A percentile compares a stretch with the other conserved stretches of the same genome.
Conservation (phyloP, 2,113 vertebrate genomes). For the Ammospiza caudacuta region DNA sequence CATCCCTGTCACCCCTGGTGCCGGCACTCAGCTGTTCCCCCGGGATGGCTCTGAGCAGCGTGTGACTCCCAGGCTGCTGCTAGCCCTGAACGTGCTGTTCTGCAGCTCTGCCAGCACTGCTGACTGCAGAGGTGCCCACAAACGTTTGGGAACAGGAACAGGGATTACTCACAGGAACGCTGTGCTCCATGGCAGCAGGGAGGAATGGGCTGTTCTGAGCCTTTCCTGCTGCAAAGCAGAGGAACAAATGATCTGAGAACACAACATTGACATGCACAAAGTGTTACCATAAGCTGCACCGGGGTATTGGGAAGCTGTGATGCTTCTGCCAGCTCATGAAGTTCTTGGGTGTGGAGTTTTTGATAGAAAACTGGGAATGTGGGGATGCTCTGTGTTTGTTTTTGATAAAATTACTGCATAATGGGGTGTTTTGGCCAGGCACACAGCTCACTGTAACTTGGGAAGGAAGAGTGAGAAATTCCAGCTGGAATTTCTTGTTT, state of each 20-base stretch:
- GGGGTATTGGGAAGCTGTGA: background rate
- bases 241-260: background rate
- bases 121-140: background rate
- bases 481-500: conserved; percentile 6
- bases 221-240: background rate
- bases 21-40: background rate
- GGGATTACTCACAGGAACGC: background rate
- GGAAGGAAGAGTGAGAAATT: background rate
- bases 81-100: rapidly evolving
- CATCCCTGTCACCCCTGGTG: background rate
- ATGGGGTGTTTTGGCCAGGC: background rate
- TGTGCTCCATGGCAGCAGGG: background rate
- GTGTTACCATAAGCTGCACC: background rate
- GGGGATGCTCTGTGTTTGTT: background rate
- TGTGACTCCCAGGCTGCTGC: background rate
- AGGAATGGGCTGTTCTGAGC: background rate
- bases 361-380: background rate
- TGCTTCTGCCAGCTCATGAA: background rate
- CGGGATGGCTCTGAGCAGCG: background rate
- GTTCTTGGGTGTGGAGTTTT: background rate
- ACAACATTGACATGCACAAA: background rate
- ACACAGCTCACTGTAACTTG: background rate
- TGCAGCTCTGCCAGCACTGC: background rate
- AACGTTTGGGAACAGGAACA: background rate
- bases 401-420: background rate